Evolutionary conservation across 2,888 invertebrate species (phyloP).

Genomic region (Furcula furcula): DNA sequence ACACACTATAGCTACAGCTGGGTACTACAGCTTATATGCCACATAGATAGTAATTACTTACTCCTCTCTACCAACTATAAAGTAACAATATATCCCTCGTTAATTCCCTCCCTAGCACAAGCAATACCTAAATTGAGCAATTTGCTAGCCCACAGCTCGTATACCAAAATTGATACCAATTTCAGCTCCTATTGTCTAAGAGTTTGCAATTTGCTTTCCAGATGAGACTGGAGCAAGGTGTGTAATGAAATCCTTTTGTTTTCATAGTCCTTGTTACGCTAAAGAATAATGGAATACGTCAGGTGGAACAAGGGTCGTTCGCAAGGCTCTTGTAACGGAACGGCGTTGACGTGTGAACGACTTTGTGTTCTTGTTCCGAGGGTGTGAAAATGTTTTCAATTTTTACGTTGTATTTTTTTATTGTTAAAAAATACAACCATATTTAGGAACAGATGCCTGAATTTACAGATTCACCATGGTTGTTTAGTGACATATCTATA

Average conservation of each 20-base stretch:
- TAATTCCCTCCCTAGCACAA: too few relatives aligned
- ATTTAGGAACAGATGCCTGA: too few relatives aligned
- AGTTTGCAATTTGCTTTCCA: constrained; percentile 5
- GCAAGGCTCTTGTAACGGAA: neutral
- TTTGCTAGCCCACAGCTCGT: constrained; percentile 8
- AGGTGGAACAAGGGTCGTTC: constrained; percentile 11
- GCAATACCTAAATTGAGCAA: constrained; percentile 11
- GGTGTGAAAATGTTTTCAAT: neutral
- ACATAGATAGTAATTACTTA: too few relatives aligned
- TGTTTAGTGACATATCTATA: too few relatives aligned
- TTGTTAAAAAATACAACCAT: too few relatives aligned
- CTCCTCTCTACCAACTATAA: too few relatives aligned
- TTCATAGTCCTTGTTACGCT: neutral
- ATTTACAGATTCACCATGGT: too few relatives aligned
- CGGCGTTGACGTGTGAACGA: neutral
- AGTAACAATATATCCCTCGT: too few relatives aligned
- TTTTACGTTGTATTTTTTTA: too few relatives aligned
- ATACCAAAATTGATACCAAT: constrained; percentile 14
- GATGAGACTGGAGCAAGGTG: neutral
- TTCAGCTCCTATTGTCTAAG: constrained; percentile 6
- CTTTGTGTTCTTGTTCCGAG: neutral
- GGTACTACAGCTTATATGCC: too few relatives aligned
- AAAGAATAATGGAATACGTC: constrained; percentile 11
- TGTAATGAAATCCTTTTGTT: constrained; percentile 13
- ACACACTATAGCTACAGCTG: too few relatives aligned